Evolutionary conservation across 2,888 invertebrate genomes (phyloP), one percentile per base, ranked within the genome.

Genomic region (Apamea anceps): DNA sequence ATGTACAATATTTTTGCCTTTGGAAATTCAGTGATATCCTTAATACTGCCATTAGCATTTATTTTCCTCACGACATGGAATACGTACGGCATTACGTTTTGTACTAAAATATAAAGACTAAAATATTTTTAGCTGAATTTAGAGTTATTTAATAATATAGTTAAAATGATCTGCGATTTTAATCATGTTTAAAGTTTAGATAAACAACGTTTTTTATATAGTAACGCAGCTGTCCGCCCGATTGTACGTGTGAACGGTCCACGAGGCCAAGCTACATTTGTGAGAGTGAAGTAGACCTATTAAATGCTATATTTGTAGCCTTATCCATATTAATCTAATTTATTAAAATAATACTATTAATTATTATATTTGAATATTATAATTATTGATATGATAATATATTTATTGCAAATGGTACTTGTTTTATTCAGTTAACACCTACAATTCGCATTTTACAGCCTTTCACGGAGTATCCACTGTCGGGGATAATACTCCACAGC

Each of bases 321-420:
- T 96, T 96, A 96, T 94, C 93, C 94, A 92, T 95, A 94, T 92
- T 95, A 94, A 94, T 94, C 95, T 95, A 93, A 94, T 93, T 93
- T 90, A 91, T 89, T 88, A 84, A 86, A 82, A 88, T 89, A 92
- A 88, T 86, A 90, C 79, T 85, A 90, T 84, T 89, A 81, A 84
- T 87, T 83, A 91, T 91, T 91, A 93, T 91, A 91, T 92, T 90
- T 90, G 90, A 93, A 94, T 94, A 95, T 93, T 90, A 94, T 94
- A 93, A 95, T 94, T 95, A 96, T 95, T 96, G 93, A 95, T 94
- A 96, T 94, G 92, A 95, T 95, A 95, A 94, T 95, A 95, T 95
- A 96, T 96, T 96, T 96, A 96, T 95, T 96, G 95, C 94, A 92
- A 93, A 91, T 90, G 82, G 65, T 78, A 80, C 45, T 71, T 81